These are phyloP conservation scores for Lepidonotus clava DNA, from an alignment of 2,888 invertebrate species.

Conservation along the genomic window DNA sequence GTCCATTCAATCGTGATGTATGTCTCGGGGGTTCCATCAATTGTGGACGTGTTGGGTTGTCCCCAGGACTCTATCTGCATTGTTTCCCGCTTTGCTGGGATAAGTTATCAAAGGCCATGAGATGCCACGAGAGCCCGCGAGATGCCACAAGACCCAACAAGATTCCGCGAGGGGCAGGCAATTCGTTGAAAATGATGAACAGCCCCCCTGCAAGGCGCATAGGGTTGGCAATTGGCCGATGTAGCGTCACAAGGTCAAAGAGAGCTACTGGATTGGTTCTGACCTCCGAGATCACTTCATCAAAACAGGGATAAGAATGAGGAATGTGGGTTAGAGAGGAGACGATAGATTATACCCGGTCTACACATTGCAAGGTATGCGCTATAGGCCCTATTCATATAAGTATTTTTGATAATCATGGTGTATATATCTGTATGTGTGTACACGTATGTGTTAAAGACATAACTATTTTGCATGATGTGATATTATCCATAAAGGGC, in stretches of 20 bases:
- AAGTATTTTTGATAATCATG: too few species aligned
- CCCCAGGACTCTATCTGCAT: not conserved
- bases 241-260: not conserved
- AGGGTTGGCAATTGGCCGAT: not conserved
- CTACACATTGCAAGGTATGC: too few species aligned
- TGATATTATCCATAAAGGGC: too few species aligned
- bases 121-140: conserved; percentile 16
- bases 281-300: not conserved
- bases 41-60: too few species aligned
- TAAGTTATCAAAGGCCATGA: not conserved
- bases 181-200: not conserved
- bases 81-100: not conserved
- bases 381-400: too few species aligned
- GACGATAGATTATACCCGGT: too few species aligned
- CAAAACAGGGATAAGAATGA: too few species aligned
- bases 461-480: too few species aligned
- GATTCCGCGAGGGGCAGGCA: not conserved
- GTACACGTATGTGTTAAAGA: too few species aligned
- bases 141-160: not conserved
- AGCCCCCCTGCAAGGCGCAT: not conserved
- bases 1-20: too few species aligned
- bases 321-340: too few species aligned
- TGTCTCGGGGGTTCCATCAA: not conserved
- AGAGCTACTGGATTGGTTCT: not conserved
- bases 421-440: too few species aligned